Evolutionary conservation across 2,888 invertebrate species (phyloP), one percentile per base, ranked within the genome.

Genomic region (Idaea straminata): DNA sequence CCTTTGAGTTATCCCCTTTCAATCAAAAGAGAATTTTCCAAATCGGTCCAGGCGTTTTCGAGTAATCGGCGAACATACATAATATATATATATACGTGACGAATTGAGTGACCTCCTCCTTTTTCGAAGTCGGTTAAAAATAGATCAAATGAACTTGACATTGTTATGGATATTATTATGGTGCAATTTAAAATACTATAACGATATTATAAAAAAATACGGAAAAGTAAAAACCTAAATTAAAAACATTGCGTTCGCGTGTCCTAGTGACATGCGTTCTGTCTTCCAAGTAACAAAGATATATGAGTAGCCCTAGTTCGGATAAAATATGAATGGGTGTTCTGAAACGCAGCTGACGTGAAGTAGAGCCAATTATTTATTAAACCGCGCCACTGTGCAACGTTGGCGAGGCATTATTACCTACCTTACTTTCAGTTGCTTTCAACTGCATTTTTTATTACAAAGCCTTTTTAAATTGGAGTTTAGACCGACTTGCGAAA

Each of bases 321-420:
- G 25, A 71, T 72, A 69, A 72, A 72, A 72, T 71, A 72, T 72
- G 67, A 66, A 71, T 67, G 69, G 66, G 64, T 63, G 62, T 68
- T 67, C 64, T 69, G 66, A 68, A 69, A 65, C 64, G 66, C 66
- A 71, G 70, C 72, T 72, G 71, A 65, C 66, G 66, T 62, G 61
- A 57, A 34, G 64, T 47, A 13, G 47, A 47, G 47, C 47, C 35
- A 59, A 67, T 71, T 69, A 71, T 63, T 70, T 69, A 73, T 72
- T 70, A 69, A 71, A 63, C 67, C 66, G 65, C 59, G 57, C 36
- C 62, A 61, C 47, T 47, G 47, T 66, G 66, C 72, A 66, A 61
- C 67, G 67, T 47, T 63, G 61, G 61, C 61, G 63, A 34, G 57
- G 47, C 35, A 64, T 63, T 66, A 68, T 68, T 66, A 34, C 6